Evolutionary conservation across 2,797 vertebrate genomes (phyloP), one percentile per base, ranked within the genome.

Genomic region (Xenentodon cancila): DNA sequence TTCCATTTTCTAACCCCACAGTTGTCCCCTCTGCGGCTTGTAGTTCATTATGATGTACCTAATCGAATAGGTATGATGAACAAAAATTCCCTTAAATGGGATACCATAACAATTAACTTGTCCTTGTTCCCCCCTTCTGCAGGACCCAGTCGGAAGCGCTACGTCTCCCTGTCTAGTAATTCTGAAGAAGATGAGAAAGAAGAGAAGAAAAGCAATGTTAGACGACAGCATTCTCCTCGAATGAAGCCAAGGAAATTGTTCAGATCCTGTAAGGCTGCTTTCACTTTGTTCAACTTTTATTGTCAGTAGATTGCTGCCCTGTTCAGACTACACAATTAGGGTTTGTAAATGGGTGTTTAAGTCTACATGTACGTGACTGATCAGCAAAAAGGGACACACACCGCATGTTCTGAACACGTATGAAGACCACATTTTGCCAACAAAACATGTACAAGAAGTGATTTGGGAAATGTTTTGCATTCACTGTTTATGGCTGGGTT

Each of bases 111-210:
- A 17, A 58, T 53, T 21, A 5, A 17, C 9, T 8, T 8, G 19
- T 18, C 18, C 8, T 3, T n/a, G 2, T 44, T 51, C 9, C 17
- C 13, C 52, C 65, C 19, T 68, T 61, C 9, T 55, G 40, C 68
- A 90, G 87, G 91, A 69, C 87, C 85, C 5, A 57, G 22, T 81
- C 84, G 58, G 43, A 96, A 96, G 78, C 87, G 89, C 48, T 75
- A 57, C 19, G 87, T 89, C n/a, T 82, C 85, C 18, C 80, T 71
- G 0, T 82, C 71, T 71, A 87, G 82, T 84, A 71, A 79, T 45
- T 87, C 80, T 15, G 89, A 92, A 25, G 86, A 90, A 12, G 84
- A 90, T 30, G 74, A 87, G 51, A 77, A 68, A 32, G 59, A 85
- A 49, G 73, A 17, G 40, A 88, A 81, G 61, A 83, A 70, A 82